phyloP scores from a whole-genome alignment of 1,140 invertebrate genomes.

The Onthophagus taurus region DNA sequence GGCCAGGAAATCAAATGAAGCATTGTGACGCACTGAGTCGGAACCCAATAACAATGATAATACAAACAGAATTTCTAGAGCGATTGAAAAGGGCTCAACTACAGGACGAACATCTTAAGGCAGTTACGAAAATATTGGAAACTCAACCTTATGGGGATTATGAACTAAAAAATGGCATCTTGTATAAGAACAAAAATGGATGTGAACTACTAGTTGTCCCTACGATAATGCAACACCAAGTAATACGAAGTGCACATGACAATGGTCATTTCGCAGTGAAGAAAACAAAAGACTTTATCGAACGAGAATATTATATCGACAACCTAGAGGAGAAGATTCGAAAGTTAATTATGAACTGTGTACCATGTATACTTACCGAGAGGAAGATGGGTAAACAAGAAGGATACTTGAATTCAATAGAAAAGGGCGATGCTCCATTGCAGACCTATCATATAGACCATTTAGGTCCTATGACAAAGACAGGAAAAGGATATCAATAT shows the following conservation, averaged over 20 bases:
- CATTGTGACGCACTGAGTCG: constrained; percentile 24
- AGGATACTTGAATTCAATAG: constrained; percentile 22
- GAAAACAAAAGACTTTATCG: constrained; percentile 18
- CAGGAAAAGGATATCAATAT: constrained; percentile 28
- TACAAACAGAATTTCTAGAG: constrained; percentile 4
- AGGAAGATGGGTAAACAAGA: constrained; percentile 23
- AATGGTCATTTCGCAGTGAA: constrained; percentile 2
- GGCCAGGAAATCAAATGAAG: constrained; percentile 14
- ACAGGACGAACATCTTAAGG: constrained; percentile 18
- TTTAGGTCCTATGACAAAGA: constrained; percentile 27
- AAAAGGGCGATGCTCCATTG: constrained; percentile 23
- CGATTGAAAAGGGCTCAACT: constrained; percentile 18
- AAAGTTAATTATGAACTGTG: constrained; percentile 28
- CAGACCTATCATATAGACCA: constrained; percentile 30
- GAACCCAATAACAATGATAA: constrained; percentile 10
- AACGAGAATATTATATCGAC: constrained; percentile 19
- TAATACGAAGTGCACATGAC: constrained; percentile 19
- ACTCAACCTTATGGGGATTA: constrained; percentile 13
- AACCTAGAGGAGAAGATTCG: constrained; percentile 19
- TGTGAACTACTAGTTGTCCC: constrained; percentile 18
- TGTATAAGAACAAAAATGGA: constrained; percentile 9
- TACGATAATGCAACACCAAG: constrained; percentile 17
- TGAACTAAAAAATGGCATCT: constrained; percentile 3
- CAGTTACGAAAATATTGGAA: constrained; percentile 19
- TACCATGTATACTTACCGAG: constrained; percentile 28